A percentile compares a stretch with the other conserved stretches of the same genome.
Conservation (phyloP, 2,888 invertebrate species). For the Acleris holmiana region DNA sequence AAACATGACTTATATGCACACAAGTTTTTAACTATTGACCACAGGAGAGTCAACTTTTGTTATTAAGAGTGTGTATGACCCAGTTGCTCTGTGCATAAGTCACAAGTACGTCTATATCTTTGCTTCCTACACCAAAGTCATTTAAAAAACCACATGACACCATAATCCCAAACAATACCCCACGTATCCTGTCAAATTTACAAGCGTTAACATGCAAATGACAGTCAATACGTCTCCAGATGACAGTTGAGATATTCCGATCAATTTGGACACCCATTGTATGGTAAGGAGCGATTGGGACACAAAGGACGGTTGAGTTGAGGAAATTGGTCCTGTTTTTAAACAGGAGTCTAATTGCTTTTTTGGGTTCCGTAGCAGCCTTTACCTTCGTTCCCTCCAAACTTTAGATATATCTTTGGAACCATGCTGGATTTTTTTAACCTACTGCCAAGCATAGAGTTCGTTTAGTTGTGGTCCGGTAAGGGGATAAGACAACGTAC, state of each 20-base stretch:
- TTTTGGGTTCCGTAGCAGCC: slow-evolving; percentile 6
- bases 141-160: slow-evolving; percentile 16
- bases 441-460: no score
- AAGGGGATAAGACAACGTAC: no score
- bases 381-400: neutral
- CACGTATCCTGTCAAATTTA: slow-evolving; percentile 48
- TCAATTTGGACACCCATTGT: slow-evolving; percentile 54
- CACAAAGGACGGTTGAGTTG: slow-evolving; percentile 45
- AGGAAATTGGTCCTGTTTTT: slow-evolving; percentile 50
- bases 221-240: slow-evolving; percentile 41
- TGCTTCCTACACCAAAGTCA: no score
- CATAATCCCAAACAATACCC: slow-evolving; percentile 44
- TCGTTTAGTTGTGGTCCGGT: no score
- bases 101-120: no score
- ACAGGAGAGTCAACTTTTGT: no score
- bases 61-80: no score
- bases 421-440: no score
- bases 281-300: slow-evolving; percentile 52
- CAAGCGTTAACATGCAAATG: slow-evolving; percentile 50
- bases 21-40: no score
- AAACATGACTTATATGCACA: no score
- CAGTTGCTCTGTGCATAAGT: no score
- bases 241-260: slow-evolving; percentile 46
- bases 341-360: slow-evolving; percentile 32
- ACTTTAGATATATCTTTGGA: no score